Evolutionary conservation across 2,888 invertebrate genomes (phyloP).

Genomic region (Megastigmus dorsalis): DNA sequence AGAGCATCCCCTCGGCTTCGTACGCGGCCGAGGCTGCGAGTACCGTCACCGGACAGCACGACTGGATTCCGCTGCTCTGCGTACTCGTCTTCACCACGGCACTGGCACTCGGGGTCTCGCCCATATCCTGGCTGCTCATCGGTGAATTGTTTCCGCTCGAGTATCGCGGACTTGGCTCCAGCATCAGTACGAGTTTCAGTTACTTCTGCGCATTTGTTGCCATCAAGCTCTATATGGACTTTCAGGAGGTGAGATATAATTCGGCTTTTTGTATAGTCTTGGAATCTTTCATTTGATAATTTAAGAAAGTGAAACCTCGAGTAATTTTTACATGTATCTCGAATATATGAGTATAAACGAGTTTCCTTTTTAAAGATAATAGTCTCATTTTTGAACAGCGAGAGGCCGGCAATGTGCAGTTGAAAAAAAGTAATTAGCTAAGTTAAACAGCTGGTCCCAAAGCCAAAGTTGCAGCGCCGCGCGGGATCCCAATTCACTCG

Average conservation of each 20-base stretch:
- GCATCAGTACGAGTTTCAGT: conserved; percentile 90
- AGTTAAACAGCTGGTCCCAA: no score
- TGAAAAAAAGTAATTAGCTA: no score
- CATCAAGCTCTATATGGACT: conserved; percentile 90
- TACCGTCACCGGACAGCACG: conserved; percentile 78
- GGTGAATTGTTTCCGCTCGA: conserved; percentile 89
- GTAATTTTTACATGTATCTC: no score
- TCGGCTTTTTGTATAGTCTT: no score
- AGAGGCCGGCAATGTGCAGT: no score
- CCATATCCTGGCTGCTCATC: conserved; percentile 90
- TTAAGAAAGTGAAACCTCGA: no score
- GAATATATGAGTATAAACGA: no score
- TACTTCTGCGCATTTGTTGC: conserved; percentile 91
- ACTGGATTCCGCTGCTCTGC: conserved; percentile 89
- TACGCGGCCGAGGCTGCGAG: conserved; percentile 60
- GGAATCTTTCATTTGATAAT: no score
- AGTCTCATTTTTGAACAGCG: no score
- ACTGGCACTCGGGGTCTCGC: conserved; percentile 91
- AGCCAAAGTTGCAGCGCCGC: neutral
- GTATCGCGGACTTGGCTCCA: conserved; percentile 89
- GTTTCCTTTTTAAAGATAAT: no score
- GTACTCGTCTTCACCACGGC: conserved; percentile 89
- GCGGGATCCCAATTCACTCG: no score
- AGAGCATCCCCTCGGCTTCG: conserved; percentile 61
- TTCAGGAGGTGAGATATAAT: conserved; percentile 78